A percentile compares a stretch with the other conserved stretches of the same genome.
Conservation (phyloP, 1,140 invertebrate genomes). For the Drepana arcuata region DNA sequence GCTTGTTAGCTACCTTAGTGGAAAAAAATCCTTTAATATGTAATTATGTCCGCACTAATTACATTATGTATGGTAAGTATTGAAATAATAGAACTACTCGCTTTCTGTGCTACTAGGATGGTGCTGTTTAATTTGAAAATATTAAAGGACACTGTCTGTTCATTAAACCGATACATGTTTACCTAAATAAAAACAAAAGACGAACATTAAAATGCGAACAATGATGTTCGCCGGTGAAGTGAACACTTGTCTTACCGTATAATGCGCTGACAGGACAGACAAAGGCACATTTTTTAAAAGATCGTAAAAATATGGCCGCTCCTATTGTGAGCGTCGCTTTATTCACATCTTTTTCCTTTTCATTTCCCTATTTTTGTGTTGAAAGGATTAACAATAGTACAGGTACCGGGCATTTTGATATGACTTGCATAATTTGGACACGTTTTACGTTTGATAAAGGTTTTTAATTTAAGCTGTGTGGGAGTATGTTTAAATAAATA, state of each 20-base stretch:
- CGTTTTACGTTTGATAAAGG: not conserved
- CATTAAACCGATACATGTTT: no score
- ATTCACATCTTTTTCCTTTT: conserved; percentile 54
- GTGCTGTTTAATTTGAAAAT: no score
- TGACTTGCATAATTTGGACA: conserved; percentile 23
- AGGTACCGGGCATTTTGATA: conserved; percentile 34
- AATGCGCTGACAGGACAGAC: conserved; percentile 51
- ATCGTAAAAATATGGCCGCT: conserved; percentile 54
- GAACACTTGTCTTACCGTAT: conserved; percentile 52
- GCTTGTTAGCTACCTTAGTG: no score
- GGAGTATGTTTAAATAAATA: no score
- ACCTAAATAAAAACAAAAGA: not conserved
- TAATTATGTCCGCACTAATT: no score
- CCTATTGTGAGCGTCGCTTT: conserved; percentile 40
- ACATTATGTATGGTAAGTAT: no score
- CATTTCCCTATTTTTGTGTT: conserved; percentile 55
- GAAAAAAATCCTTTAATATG: no score
- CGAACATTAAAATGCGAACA: conserved; percentile 29
- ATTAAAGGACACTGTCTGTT: no score
- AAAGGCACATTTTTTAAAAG: conserved; percentile 49
- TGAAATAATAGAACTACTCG: no score
- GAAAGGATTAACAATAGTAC: conserved; percentile 60
- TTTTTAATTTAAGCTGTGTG: no score
- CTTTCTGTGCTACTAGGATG: no score
- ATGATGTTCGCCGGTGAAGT: conserved; percentile 29